Evolutionary conservation across 2,888 invertebrate species (phyloP).

Genomic region (Cataglyphis livida): DNA sequence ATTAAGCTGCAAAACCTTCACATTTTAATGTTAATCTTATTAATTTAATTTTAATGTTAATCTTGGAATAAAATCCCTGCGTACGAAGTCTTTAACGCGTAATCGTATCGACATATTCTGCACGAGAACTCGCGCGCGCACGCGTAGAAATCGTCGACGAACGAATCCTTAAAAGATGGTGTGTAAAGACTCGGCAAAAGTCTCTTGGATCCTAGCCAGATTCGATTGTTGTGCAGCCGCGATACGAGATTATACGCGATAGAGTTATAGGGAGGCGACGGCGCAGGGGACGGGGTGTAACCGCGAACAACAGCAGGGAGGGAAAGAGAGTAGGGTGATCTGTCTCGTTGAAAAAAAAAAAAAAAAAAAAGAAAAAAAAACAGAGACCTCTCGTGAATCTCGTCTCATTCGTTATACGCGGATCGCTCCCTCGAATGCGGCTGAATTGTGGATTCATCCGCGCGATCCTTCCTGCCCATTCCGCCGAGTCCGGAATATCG

Average conservation of each 20-base stretch:
- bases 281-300: too few species aligned
- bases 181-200: constrained; percentile 72
- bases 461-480: neutral
- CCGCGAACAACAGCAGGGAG: neutral
- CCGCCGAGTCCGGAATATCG: neutral
- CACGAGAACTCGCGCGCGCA: neutral
- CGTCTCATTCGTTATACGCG: too few species aligned
- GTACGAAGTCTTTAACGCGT: neutral
- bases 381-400: neutral
- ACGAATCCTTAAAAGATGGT: constrained; percentile 54
- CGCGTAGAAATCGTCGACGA: constrained; percentile 28
- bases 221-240: constrained; percentile 81
- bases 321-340: neutral
- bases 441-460: constrained; percentile 9
- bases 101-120: constrained; percentile 30
- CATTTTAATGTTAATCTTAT: neutral
- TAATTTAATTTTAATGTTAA: neutral
- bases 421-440: neutral
- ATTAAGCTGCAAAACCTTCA: constrained; percentile 1
- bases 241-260: constrained; percentile 66
- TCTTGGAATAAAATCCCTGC: too few species aligned
- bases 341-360: neutral
- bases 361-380: neutral
- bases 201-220: constrained; percentile 81
- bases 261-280: neutral